Conservation (phyloP, 2,113 vertebrate genomes). For the Podiceps cristatus region DNA sequence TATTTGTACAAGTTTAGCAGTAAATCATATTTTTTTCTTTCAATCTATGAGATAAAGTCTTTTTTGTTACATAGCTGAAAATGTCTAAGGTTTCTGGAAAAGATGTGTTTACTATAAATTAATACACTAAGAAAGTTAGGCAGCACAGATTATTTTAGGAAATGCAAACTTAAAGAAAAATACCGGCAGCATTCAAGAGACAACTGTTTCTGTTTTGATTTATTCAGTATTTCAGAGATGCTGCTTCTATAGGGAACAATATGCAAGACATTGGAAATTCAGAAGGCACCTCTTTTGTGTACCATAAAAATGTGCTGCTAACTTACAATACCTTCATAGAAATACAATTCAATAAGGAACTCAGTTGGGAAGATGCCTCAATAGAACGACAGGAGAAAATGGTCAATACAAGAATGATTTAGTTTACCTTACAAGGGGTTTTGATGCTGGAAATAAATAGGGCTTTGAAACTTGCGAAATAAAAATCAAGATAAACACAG, state of each 20-base stretch:
- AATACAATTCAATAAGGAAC: conserved; percentile 89
- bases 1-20: conserved; percentile 51
- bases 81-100: conserved; percentile 59
- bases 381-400: conserved; percentile 79
- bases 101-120: conserved; percentile 65
- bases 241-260: conserved; percentile 84
- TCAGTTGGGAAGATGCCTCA: conserved; percentile 87
- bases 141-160: conserved; percentile 63
- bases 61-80: conserved; percentile 38
- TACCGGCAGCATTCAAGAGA: conserved; percentile 69
- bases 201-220: conserved; percentile 85
- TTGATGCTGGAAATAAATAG: conserved; percentile 81
- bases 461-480: conserved; percentile 81
- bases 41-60: conserved; percentile 54
- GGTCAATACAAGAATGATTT: conserved; percentile 86
- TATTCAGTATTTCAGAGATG: conserved; percentile 85
- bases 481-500: conserved; percentile 79
- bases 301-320: conserved; percentile 85
- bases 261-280: conserved; percentile 84
- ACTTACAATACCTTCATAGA: conserved; percentile 89
- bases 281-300: conserved; percentile 87
- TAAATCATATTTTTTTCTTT: conserved; percentile 60
- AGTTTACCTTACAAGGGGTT: conserved; percentile 82
- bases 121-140: conserved; percentile 73
- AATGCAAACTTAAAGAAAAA: conserved; percentile 70